Conservation (phyloP, 2,797 vertebrate genomes). For the Cephalopachus bancanus region DNA sequence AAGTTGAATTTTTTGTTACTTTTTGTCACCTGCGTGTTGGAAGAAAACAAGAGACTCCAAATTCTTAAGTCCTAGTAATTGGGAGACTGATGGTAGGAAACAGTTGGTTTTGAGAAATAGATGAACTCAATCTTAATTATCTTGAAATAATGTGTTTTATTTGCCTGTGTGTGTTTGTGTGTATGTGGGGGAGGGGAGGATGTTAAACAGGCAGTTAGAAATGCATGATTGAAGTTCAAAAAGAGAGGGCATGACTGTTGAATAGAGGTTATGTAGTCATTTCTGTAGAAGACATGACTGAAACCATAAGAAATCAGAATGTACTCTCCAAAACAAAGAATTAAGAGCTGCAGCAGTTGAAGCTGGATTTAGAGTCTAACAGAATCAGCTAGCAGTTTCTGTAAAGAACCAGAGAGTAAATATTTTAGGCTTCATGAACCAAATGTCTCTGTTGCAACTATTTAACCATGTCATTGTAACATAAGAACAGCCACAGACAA, state of each 20-base stretch:
- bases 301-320: neutral
- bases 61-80: neutral
- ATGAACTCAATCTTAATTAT: neutral
- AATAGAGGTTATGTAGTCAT: conserved; percentile 20
- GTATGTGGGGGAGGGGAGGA: neutral
- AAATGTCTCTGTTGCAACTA: neutral
- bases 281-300: neutral
- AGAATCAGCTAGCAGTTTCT: neutral
- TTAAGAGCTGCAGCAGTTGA: neutral
- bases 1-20: neutral
- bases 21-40: conserved; percentile 6
- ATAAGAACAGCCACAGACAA: neutral
- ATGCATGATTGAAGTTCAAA: neutral
- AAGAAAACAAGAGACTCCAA: neutral
- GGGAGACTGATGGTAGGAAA: neutral
- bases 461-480: neutral
- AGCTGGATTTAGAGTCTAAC: neutral
- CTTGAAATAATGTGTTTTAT: neutral
- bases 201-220: conserved; percentile 17
- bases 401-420: neutral
- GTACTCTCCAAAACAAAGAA: neutral
- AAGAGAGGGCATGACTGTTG: neutral
- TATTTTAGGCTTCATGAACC: neutral
- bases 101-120: neutral
- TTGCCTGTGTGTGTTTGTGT: neutral